A percentile compares a stretch with the other conserved stretches of the same genome.
phyloP scores from a whole-genome alignment of 2,888 invertebrate species.

The Busseola fusca region DNA sequence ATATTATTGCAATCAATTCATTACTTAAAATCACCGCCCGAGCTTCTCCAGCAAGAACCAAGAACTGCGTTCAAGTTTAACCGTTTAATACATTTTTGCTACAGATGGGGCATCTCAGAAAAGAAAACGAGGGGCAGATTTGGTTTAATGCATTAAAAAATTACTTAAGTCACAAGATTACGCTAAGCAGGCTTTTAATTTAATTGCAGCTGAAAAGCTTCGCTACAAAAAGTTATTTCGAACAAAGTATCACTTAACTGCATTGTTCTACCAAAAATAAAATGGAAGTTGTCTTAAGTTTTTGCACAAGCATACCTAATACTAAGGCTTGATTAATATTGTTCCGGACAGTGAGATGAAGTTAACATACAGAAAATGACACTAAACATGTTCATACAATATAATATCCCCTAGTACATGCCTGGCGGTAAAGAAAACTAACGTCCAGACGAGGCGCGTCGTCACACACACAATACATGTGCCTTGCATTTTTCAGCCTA shows the following conservation, averaged over 20 bases:
- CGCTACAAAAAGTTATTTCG: slow-evolving; percentile 8
- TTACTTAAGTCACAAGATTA: slow-evolving; percentile 22
- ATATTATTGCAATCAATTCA: background rate
- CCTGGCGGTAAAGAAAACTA: background rate
- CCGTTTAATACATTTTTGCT: background rate
- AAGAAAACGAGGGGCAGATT: slow-evolving; percentile 8
- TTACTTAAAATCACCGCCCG: background rate
- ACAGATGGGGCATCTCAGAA: background rate
- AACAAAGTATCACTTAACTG: slow-evolving; percentile 17
- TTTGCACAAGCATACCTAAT: background rate
- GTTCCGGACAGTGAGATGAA: background rate
- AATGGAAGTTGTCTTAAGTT: background rate
- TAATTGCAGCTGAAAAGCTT: slow-evolving; percentile 19
- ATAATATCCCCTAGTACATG: background rate
- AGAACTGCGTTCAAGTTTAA: background rate
- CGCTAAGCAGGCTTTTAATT: slow-evolving; percentile 24
- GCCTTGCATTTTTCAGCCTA: too few species aligned
- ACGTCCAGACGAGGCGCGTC: background rate
- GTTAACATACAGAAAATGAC: background rate
- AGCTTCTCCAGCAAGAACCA: background rate
- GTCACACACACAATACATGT: background rate
- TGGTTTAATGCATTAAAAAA: background rate
- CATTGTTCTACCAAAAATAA: slow-evolving; percentile 6
- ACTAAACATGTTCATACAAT: background rate
- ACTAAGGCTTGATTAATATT: background rate